Conservation (phyloP, 1,140 invertebrate genomes). For the Drosophila lini region DNA sequence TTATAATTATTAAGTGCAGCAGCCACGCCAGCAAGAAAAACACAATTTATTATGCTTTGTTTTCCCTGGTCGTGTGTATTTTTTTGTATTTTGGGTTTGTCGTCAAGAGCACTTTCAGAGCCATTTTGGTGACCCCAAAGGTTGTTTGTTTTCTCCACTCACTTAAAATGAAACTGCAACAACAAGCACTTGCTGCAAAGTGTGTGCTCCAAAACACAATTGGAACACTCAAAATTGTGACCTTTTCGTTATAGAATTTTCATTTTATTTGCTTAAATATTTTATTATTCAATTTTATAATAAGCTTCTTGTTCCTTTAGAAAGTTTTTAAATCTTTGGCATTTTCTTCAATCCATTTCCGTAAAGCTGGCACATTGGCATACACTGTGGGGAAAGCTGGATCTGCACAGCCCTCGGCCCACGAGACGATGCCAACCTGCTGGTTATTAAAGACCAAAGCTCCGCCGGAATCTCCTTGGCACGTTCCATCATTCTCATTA, state of each 20-base stretch:
- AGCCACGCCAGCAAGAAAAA: constrained; percentile 35
- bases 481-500: background rate
- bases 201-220: constrained; percentile 20
- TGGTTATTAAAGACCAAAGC: constrained; percentile 4
- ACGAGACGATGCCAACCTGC: constrained; percentile 13
- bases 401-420: constrained; percentile 18
- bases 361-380: constrained; percentile 14
- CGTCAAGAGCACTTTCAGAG: constrained; percentile 8
- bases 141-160: background rate
- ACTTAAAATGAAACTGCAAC: constrained; percentile 2
- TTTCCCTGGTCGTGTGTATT: constrained; percentile 13
- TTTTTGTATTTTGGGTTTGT: constrained; percentile 1
- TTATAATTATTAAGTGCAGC: constrained; percentile 66
- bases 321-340: background rate
- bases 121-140: background rate
- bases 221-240: too few relatives aligned
- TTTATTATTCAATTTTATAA: background rate
- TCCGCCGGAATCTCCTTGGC: constrained; percentile 20
- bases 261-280: background rate
- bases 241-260: too few relatives aligned
- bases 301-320: background rate
- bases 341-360: constrained; percentile 4
- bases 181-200: constrained; percentile 1
- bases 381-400: constrained; percentile 12
- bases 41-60: constrained; percentile 43